Evolutionary conservation across 2,888 invertebrate genomes (phyloP).

Genomic region (Mythimna ferrago): DNA sequence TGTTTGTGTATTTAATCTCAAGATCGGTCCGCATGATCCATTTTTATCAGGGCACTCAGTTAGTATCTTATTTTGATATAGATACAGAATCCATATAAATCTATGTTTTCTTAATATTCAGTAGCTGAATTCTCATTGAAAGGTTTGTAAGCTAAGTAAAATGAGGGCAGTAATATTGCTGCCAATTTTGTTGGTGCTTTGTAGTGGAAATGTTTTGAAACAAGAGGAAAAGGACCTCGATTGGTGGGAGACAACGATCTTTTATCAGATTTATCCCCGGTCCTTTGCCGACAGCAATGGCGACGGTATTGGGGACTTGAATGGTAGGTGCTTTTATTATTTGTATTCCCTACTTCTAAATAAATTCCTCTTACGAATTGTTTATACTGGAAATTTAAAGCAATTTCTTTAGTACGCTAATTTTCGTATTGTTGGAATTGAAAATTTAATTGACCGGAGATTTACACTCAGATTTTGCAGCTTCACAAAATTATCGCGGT

Average conservation of each 20-base stretch:
- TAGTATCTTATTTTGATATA: constrained; percentile 52
- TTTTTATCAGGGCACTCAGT: constrained; percentile 65
- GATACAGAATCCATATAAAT: constrained; percentile 66
- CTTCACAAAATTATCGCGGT: too few species aligned
- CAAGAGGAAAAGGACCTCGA: constrained; percentile 76
- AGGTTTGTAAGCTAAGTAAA: constrained; percentile 19
- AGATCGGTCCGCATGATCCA: constrained; percentile 28
- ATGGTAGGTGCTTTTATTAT: constrained; percentile 77
- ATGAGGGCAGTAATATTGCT: constrained; percentile 77
- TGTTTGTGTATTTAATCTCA: constrained; percentile 38
- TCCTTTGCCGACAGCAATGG: constrained; percentile 95
- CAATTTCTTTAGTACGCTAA: not conserved
- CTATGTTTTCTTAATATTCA: constrained; percentile 41
- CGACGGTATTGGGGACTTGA: constrained; percentile 93
- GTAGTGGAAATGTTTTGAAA: constrained; percentile 68
- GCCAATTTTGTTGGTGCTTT: constrained; percentile 70
- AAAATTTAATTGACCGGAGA: not conserved
- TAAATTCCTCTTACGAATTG: not conserved
- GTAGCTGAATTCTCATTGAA: constrained; percentile 28
- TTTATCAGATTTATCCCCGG: constrained; percentile 95
- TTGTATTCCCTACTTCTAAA: not conserved
- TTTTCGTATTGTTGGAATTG: not conserved
- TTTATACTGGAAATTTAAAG: not conserved
- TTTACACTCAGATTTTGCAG: not conserved
- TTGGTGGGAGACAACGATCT: constrained; percentile 95